Base-by-base conservation (phyloP, 2,888 invertebrate species). In the Drosophila silvestris region DNA sequence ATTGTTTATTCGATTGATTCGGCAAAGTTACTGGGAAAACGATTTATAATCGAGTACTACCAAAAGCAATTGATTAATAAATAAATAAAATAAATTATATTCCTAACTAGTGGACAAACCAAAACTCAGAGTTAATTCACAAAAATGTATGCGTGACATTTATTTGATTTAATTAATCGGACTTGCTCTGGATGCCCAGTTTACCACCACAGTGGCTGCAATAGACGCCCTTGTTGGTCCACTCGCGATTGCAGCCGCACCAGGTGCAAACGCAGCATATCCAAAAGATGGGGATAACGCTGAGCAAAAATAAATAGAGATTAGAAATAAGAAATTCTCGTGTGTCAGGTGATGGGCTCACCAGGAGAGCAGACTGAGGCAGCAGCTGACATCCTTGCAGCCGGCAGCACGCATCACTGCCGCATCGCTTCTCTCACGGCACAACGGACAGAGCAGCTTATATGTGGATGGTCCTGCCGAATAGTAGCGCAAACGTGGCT, bases 381-480 rank as follows among this genome's bases (percentile, higher is more conserved):
- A 90, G 60, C 87, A 88, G 54, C 82, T 91, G 56, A 83, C 70
- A 66, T 92, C 92, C 79, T 91, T 91, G 58, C 89, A 82, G 30
- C 89, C 90, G 26, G 91, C 86, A 37, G 87, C 86, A 35, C 92
- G 81, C 81, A 92, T 89, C 32, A 92, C 91, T 1, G 92, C 91
- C 22, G 93, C 92, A 70, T 92, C 85, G 39, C 91, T 87, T 44
- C 85, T 73, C 69, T 91, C 85, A n/a, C 81, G 77, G 69, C 93
- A 93, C 57, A 93, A 82, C 4, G 93, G 93, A n/a, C 93, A 93
- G 44, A 87, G 82, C 56, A 93, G 62, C 35, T 87, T 85, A 74
- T 92, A 92, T 35, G 92, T 92, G 61, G 91, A 91, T 0, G 93
- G 93, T 0, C 93, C 93, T 0, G 92, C 92, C 0, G 91, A 81